Conservation (phyloP, 2,888 invertebrate genomes). For the Rhagonycha lutea region DNA sequence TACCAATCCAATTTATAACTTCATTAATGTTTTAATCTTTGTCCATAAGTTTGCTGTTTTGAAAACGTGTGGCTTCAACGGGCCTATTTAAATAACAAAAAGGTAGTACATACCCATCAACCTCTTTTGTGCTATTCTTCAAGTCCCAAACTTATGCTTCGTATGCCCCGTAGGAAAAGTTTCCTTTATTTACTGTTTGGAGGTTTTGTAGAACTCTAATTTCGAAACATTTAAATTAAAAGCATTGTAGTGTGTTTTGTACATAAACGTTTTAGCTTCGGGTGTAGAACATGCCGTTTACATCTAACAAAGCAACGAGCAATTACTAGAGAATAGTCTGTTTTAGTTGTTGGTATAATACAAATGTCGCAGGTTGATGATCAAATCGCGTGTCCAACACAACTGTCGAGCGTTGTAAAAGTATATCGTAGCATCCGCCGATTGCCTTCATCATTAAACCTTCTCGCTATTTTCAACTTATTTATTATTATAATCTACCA, state of each 20-base stretch:
- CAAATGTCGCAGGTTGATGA: slow-evolving; percentile 40
- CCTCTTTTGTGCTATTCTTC: neutral
- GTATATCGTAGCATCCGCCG: slow-evolving; percentile 34
- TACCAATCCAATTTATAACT: neutral
- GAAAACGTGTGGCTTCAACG: neutral
- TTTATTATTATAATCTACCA: slow-evolving; percentile 25
- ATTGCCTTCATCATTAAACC: slow-evolving; percentile 36
- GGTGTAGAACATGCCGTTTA: slow-evolving; percentile 15
- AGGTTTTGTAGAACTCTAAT: neutral
- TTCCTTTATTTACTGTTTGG: neutral
- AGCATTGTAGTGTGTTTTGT: slow-evolving; percentile 19
- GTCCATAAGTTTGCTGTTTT: neutral
- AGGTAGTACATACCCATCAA: neutral
- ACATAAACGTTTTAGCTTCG: slow-evolving; percentile 18
- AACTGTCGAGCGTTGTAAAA: slow-evolving; percentile 35
- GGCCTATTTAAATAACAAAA: neutral
- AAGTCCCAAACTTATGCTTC: neutral
- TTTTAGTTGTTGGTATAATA: slow-evolving; percentile 19
- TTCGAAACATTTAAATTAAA: slow-evolving; percentile 23
- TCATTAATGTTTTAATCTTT: neutral
- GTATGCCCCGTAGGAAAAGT: neutral
- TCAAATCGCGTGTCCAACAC: slow-evolving; percentile 42
- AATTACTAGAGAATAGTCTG: slow-evolving; percentile 24
- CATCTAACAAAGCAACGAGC: slow-evolving; percentile 22
- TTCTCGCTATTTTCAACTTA: slow-evolving; percentile 31